Conservation (phyloP, 2,797 vertebrate genomes). For the Amazonetta brasiliensis region DNA sequence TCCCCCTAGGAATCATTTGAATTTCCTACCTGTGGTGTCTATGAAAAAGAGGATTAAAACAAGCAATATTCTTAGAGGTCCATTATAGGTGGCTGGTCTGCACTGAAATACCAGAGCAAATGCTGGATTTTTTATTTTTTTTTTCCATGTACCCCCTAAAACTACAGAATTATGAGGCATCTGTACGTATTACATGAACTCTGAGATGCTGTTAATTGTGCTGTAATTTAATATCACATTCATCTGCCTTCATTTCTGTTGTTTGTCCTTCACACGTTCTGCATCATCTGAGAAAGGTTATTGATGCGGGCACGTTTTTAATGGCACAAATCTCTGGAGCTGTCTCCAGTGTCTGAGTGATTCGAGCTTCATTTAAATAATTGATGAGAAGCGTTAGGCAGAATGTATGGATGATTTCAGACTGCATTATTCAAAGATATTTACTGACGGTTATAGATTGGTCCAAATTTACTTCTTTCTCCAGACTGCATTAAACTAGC, state of each 20-base stretch:
- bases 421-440: slow-evolving; percentile 44
- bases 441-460: background rate
- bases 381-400: slow-evolving; percentile 72
- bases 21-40: background rate
- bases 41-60: background rate
- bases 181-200: background rate
- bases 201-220: background rate
- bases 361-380: slow-evolving; percentile 84
- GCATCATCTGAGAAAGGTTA: slow-evolving; percentile 38
- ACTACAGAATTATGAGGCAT: background rate
- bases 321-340: slow-evolving; percentile 79
- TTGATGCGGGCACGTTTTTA: slow-evolving; percentile 63
- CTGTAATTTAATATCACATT: background rate
- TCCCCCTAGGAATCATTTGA: background rate
- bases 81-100: background rate
- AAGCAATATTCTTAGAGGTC: background rate
- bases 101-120: background rate
- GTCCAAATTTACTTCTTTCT: background rate
- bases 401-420: slow-evolving; percentile 31
- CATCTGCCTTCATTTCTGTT: background rate
- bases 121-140: background rate
- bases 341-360: slow-evolving; percentile 76
- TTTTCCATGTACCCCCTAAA: background rate
- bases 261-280: slow-evolving; percentile 34
- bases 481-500: background rate